Conservation (phyloP, 2,797 vertebrate species). For the Chrosomus eos region DNA sequence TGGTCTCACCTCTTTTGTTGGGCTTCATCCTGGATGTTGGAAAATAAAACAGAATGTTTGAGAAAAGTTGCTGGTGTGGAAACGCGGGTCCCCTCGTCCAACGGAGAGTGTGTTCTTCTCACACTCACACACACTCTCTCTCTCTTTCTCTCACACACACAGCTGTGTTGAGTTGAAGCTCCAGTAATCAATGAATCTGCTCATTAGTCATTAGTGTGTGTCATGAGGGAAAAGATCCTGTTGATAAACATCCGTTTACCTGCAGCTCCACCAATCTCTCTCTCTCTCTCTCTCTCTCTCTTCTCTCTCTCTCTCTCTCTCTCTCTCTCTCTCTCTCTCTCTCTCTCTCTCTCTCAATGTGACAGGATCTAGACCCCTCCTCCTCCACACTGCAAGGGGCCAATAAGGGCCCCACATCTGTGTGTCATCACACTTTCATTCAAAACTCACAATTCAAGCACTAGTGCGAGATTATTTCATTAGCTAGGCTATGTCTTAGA, state of each 20-base stretch:
- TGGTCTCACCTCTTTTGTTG: constrained; percentile 79
- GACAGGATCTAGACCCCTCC: constrained; percentile 75
- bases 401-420: constrained; percentile 63
- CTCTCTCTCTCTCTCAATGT: constrained; percentile 53
- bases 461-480: constrained; percentile 45
- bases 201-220: constrained; percentile 47
- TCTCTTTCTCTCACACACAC: background rate
- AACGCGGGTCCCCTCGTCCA: constrained; percentile 73
- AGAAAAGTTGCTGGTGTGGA: constrained; percentile 70
- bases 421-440: constrained; percentile 73
- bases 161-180: constrained; percentile 3
- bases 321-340: background rate
- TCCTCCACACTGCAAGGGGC: constrained; percentile 51
- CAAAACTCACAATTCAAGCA: constrained; percentile 68
- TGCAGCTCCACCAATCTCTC: constrained; percentile 70
- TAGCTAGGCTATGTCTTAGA: background rate
- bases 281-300: background rate
- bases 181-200: background rate
- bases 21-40: constrained; percentile 80
- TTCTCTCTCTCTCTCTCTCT: background rate
- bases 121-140: constrained; percentile 14
- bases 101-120: constrained; percentile 62
- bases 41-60: constrained; percentile 71
- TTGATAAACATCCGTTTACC: constrained; percentile 73
- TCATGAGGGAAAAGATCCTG: constrained; percentile 59